A percentile compares a stretch with the other conserved stretches of the same genome.
Conservation (phyloP, 2,797 vertebrate genomes). For the Pseudotriccus pelzelni region DNA sequence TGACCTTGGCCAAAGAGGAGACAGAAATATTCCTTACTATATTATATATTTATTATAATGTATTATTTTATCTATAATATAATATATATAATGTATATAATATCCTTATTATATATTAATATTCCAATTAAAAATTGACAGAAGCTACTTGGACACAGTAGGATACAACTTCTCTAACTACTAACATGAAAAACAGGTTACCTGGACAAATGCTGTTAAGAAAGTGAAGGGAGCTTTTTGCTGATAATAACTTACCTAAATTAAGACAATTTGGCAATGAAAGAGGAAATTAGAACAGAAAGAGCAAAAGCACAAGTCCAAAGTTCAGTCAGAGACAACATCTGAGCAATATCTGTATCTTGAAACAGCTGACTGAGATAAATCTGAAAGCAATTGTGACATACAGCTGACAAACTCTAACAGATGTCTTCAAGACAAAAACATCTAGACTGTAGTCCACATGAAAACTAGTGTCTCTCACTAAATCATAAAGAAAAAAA, state of each 20-base stretch:
- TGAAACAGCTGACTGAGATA: background rate
- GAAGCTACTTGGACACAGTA: background rate
- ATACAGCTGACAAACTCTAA: background rate
- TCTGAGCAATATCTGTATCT: background rate
- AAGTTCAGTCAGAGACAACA: background rate
- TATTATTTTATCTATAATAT: no score
- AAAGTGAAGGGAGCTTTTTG: background rate
- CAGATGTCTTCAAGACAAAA: background rate
- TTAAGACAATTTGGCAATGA: background rate
- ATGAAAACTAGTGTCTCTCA: background rate
- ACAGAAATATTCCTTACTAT: background rate
- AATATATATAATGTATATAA: no score
- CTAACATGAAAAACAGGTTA: background rate
- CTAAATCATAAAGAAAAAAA: background rate
- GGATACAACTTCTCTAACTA: background rate
- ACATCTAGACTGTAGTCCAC: background rate
- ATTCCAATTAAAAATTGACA: background rate
- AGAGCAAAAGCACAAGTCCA: background rate
- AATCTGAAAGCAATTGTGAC: background rate
- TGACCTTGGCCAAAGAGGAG: background rate
- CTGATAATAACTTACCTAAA: background rate
- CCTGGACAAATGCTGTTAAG: background rate
- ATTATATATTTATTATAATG: no score
- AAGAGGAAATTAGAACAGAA: background rate
- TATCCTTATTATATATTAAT: background rate